Conservation (phyloP, 2,797 vertebrate genomes). For the Gobio occitaniae region DNA sequence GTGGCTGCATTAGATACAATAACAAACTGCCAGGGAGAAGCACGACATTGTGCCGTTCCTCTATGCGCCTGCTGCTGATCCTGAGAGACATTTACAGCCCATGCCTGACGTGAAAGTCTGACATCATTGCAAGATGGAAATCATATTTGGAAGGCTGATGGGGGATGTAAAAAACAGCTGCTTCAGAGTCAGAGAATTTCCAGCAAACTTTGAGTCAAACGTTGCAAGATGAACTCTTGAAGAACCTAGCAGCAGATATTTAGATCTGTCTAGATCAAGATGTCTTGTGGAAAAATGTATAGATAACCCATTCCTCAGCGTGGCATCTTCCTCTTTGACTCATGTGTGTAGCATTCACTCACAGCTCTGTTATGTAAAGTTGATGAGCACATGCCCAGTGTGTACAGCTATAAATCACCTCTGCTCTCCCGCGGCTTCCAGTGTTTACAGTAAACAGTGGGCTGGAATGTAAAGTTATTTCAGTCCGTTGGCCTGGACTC, state of each 20-base stretch:
- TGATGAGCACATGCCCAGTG: constrained; percentile 39
- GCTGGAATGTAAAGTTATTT: constrained; percentile 68
- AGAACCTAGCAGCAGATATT: not conserved
- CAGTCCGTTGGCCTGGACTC: constrained; percentile 42
- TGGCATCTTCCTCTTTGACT: constrained; percentile 35
- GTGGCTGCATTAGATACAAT: constrained; percentile 59
- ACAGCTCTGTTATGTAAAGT: constrained; percentile 46
- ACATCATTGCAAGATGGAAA: constrained; percentile 60
- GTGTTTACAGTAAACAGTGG: constrained; percentile 74
- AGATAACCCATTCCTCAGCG: constrained; percentile 26
- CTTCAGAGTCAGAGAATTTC: not conserved
- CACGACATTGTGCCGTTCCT: constrained; percentile 44
- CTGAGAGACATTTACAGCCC: constrained; percentile 55
- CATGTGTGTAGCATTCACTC: constrained; percentile 23
- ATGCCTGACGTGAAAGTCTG: constrained; percentile 43
- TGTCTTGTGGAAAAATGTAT: constrained; percentile 9
- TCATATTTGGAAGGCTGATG: constrained; percentile 57
- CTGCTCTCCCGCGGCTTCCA: constrained; percentile 45
- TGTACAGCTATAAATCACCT: constrained; percentile 56
- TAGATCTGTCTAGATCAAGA: constrained; percentile 8
- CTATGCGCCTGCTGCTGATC: constrained; percentile 55
- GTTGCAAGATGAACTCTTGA: constrained; percentile 7
- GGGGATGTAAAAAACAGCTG: constrained; percentile 61
- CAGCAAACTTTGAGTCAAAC: constrained; percentile 2
- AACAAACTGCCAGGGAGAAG: constrained; percentile 60